phyloP scores from a whole-genome alignment of 2,113 vertebrate genomes.

The Clarias magur region DNA sequence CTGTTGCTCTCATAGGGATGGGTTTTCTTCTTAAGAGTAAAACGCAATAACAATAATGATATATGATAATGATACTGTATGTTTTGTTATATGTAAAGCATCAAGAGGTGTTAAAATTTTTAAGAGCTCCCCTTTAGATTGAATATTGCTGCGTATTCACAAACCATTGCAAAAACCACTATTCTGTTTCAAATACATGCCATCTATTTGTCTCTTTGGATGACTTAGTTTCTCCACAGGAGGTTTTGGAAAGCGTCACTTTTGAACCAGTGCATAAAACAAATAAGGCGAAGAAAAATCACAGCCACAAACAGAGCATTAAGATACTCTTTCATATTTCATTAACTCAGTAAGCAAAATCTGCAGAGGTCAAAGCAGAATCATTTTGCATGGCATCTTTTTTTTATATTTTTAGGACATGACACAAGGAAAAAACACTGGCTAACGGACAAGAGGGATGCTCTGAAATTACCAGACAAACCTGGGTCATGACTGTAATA shows the following conservation, averaged over 20 bases:
- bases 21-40: neutral
- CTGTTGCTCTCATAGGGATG: neutral
- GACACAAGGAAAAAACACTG: neutral
- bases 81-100: neutral
- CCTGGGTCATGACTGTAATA: neutral
- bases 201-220: neutral
- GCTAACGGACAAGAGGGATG: neutral
- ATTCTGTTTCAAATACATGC: neutral
- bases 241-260: neutral
- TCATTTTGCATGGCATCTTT: neutral
- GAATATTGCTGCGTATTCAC: neutral
- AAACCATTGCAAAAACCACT: neutral
- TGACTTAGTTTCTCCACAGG: constrained; percentile 2
- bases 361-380: neutral
- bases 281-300: neutral
- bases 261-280: neutral
- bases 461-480: constrained; percentile 25
- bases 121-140: neutral
- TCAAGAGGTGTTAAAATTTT: neutral
- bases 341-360: neutral
- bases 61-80: neutral
- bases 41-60: neutral
- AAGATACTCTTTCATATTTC: neutral
- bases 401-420: neutral
- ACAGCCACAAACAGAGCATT: neutral